These are phyloP conservation scores for Zeugodacus cucurbitae DNA, from an alignment of 1,140 invertebrate species.

Conservation along the genomic window DNA sequence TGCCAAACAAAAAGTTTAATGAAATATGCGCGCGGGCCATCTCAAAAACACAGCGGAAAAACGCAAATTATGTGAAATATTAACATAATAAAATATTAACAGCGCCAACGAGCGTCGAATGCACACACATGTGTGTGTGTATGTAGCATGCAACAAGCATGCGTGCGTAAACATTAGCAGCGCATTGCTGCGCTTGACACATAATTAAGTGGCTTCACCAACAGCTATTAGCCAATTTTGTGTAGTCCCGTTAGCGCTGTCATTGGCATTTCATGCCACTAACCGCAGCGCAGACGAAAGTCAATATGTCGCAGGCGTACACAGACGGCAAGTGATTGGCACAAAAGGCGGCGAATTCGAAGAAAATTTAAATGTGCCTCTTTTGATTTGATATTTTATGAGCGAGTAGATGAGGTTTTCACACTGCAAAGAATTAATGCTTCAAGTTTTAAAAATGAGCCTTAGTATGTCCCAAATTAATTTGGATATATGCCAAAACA, in stretches of 20 bases:
- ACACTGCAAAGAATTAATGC: too few species aligned
- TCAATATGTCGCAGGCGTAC: neutral
- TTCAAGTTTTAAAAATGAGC: too few species aligned
- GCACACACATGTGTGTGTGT: neutral
- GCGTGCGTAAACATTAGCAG: neutral
- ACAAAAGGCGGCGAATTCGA: too few species aligned
- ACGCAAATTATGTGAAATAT: neutral
- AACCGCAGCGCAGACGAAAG: neutral
- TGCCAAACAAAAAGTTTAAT: conserved; percentile 16
- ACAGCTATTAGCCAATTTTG: neutral
- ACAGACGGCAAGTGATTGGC: too few species aligned
- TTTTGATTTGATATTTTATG: too few species aligned
- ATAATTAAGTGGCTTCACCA: neutral
- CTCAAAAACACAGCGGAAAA: neutral
- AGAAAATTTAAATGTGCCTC: too few species aligned
- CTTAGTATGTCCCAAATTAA: too few species aligned
- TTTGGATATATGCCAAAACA: too few species aligned
- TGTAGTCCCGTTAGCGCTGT: neutral
- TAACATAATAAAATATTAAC: neutral
- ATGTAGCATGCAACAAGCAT: neutral
- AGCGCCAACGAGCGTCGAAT: neutral
- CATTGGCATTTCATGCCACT: too few species aligned
- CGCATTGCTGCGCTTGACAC: neutral
- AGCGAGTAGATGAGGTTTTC: too few species aligned
- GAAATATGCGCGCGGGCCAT: neutral